Conservation (phyloP, 2,797 vertebrate genomes). For the Catostomus latipinnis region DNA sequence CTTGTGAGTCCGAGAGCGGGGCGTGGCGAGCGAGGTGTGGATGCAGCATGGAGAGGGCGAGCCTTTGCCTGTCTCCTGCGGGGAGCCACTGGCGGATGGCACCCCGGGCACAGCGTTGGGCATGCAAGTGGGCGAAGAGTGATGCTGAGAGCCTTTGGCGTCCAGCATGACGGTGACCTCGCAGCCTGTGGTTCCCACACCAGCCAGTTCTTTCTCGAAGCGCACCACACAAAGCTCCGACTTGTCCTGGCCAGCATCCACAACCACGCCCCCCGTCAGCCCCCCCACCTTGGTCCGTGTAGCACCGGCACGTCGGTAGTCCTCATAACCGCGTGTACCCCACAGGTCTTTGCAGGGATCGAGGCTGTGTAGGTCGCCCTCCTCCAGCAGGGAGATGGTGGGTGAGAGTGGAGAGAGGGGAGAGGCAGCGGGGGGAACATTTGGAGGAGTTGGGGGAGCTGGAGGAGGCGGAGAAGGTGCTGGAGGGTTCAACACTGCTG, state of each 20-base stretch:
- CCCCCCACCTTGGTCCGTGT: conserved; percentile 81
- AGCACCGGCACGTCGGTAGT: conserved; percentile 84
- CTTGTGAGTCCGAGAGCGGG: conserved; percentile 81
- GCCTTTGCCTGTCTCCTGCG: conserved; percentile 79
- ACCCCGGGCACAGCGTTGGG: conserved; percentile 76
- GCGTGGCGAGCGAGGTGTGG: conserved; percentile 80
- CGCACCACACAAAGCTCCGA: conserved; percentile 84
- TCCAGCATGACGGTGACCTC: conserved; percentile 80
- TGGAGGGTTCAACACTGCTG: conserved; percentile 77
- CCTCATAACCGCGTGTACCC: conserved; percentile 88
- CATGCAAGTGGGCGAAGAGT: conserved; percentile 78
- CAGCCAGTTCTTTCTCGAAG: conserved; percentile 86
- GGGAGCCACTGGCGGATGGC: conserved; percentile 77
- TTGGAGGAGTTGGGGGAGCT: conserved; percentile 72
- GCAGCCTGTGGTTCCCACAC: conserved; percentile 75
- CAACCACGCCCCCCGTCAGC: conserved; percentile 77
- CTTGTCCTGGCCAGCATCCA: conserved; percentile 77
- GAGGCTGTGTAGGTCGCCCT: conserved; percentile 83
- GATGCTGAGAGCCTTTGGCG: conserved; percentile 70
- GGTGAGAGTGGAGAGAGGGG: conserved; percentile 80
- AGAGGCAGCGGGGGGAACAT: conserved; percentile 71
- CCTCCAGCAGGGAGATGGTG: conserved; percentile 82
- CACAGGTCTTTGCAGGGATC: conserved; percentile 85
- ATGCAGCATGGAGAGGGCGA: conserved; percentile 84
- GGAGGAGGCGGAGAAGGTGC: conserved; percentile 73